phyloP scores from a whole-genome alignment of 1,140 invertebrate species.

The Asbolus verrucosus region DNA sequence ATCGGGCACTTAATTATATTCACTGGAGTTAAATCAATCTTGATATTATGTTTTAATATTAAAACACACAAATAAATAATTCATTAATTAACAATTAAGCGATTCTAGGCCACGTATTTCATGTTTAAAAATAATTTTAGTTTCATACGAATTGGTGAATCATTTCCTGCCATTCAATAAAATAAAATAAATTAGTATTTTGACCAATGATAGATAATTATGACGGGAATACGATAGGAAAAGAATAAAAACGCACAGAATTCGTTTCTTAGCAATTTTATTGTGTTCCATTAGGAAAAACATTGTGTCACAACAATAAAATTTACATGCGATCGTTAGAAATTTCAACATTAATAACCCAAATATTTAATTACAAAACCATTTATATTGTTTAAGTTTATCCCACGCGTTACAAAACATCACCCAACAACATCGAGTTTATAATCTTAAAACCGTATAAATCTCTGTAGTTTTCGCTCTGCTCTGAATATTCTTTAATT shows the following conservation, averaged over 20 bases:
- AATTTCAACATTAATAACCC: slow-evolving; percentile 42
- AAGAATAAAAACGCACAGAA: neutral
- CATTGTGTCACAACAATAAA: slow-evolving; percentile 25
- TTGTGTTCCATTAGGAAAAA: slow-evolving; percentile 23
- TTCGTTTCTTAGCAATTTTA: slow-evolving; percentile 34
- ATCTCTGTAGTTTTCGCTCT: slow-evolving; percentile 43
- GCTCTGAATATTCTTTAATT: slow-evolving; percentile 47
- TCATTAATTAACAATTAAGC: slow-evolving; percentile 40
- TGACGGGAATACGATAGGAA: slow-evolving; percentile 35
- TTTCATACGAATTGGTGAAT: slow-evolving; percentile 43
- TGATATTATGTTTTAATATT: slow-evolving; percentile 6
- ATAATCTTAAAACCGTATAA: slow-evolving; percentile 36
- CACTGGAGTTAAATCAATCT: slow-evolving; percentile 21
- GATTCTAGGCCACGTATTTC: slow-evolving; percentile 19
- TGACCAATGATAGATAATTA: slow-evolving; percentile 34
- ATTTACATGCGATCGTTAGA: slow-evolving; percentile 16
- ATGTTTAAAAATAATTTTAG: slow-evolving; percentile 13
- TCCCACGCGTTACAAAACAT: slow-evolving; percentile 50
- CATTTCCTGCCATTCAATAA: slow-evolving; percentile 48
- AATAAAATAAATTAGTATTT: slow-evolving; percentile 37
- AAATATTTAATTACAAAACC: slow-evolving; percentile 51
- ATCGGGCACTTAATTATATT: slow-evolving; percentile 7
- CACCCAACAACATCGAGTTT: slow-evolving; percentile 1
- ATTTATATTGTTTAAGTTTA: slow-evolving; percentile 42
- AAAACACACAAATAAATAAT: slow-evolving; percentile 31